A percentile compares a stretch with the other conserved stretches of the same genome.
Conservation (phyloP, 2,888 invertebrate genomes). For the Ernsta delagoae region DNA sequence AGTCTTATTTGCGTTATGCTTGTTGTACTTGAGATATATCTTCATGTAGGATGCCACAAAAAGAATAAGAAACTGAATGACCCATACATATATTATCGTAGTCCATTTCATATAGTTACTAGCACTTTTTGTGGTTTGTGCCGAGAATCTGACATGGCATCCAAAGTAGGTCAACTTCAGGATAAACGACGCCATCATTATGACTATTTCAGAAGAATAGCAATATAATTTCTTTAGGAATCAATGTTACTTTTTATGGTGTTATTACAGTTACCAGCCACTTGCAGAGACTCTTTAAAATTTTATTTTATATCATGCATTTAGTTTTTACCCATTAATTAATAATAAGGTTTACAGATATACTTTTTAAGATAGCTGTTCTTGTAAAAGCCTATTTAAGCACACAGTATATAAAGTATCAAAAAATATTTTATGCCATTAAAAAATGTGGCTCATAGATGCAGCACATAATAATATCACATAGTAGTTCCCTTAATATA, state of each 20-base stretch:
- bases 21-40: conserved; percentile 83
- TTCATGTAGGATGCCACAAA: conserved; percentile 68
- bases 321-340: no score
- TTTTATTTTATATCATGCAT: no score
- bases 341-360: no score
- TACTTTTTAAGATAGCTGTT: no score
- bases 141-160: conserved; percentile 85
- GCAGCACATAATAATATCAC: no score
- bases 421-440: no score
- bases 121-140: conserved; percentile 89
- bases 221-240: conserved; percentile 43
- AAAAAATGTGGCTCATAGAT: no score
- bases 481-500: no score
- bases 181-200: conserved; percentile 82
- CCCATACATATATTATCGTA: conserved; percentile 86
- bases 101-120: conserved; percentile 88
- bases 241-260: not conserved
- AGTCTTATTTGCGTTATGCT: conserved; percentile 79
- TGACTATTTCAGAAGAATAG: conserved; percentile 68
- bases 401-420: no score
- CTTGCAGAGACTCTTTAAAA: no score
- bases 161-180: conserved; percentile 87
- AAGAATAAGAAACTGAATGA: conserved; percentile 86
- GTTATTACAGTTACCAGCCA: no score
- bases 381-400: no score